These are phyloP conservation scores for Microchrysa polita DNA, from an alignment of 2,888 invertebrate genomes.

Conservation along the genomic window DNA sequence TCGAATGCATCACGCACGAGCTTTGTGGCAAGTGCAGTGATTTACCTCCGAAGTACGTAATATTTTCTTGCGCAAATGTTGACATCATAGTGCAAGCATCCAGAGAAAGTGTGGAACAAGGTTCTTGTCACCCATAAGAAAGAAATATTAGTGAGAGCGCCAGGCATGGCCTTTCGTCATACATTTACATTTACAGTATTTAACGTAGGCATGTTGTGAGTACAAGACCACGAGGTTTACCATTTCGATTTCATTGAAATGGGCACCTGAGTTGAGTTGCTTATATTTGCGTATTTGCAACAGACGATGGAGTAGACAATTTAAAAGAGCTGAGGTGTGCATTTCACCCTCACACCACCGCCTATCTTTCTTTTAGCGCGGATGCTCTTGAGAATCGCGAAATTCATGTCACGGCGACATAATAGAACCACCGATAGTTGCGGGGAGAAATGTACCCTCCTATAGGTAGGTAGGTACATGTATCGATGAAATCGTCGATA, in stretches of 20 bases:
- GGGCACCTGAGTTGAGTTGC: neutral
- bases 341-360: neutral
- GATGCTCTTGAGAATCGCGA: slow-evolving; percentile 23
- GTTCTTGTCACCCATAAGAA: neutral
- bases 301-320: neutral
- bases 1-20: neutral
- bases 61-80: no score
- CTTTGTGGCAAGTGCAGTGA: no score
- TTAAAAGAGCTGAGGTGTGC: neutral
- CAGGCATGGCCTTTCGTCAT: neutral
- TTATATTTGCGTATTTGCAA: no score
- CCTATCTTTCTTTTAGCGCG: slow-evolving; percentile 23
- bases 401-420: slow-evolving; percentile 38
- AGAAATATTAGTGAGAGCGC: neutral
- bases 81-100: neutral
- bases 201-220: neutral
- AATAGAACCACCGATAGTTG: neutral
- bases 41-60: no score
- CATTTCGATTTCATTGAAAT: slow-evolving; percentile 13
- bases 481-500: neutral
- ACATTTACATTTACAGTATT: no score
- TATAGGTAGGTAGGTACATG: no score
- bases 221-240: neutral
- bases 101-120: neutral
- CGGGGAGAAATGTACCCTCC: slow-evolving; percentile 2